These are phyloP conservation scores for Diorhabda sublineata DNA, from an alignment of 1,140 invertebrate genomes.

Conservation along the genomic window DNA sequence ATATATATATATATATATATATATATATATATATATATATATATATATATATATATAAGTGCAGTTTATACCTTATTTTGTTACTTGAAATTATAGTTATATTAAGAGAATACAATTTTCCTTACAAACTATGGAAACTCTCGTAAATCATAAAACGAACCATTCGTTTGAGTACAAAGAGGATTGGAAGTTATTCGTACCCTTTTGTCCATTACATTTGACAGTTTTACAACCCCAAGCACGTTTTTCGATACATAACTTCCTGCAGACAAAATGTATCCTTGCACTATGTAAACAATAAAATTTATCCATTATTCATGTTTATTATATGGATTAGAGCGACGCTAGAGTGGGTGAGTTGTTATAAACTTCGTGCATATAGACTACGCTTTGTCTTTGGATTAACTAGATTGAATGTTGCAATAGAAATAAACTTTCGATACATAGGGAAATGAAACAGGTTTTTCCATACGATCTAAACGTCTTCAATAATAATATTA, in stretches of 20 bases:
- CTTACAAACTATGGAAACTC: not conserved
- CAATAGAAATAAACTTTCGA: no score
- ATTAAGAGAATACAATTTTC: no score
- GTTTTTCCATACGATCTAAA: no score
- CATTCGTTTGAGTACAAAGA: not conserved
- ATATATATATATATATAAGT: no score
- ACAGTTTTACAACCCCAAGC: not conserved
- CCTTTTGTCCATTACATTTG: conserved; percentile 2
- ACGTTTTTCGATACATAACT: not conserved
- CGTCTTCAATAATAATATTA: no score
- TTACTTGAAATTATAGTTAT: no score
- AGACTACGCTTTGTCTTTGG: no score
- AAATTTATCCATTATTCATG: not conserved
- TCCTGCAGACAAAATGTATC: not conserved
- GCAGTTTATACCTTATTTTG: no score
- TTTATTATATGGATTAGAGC: not conserved
- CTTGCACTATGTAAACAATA: conserved; percentile 2
- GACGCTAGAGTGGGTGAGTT: not conserved
- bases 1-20: no score
- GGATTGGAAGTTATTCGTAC: not conserved
- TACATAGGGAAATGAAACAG: no score
- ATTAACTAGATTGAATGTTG: no score
- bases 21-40: no score
- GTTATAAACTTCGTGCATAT: not conserved
- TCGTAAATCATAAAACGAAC: not conserved